Evolutionary conservation across 2,797 vertebrate genomes (phyloP), one percentile per base, ranked within the genome.

Genomic region (Gallinago stenura): DNA sequence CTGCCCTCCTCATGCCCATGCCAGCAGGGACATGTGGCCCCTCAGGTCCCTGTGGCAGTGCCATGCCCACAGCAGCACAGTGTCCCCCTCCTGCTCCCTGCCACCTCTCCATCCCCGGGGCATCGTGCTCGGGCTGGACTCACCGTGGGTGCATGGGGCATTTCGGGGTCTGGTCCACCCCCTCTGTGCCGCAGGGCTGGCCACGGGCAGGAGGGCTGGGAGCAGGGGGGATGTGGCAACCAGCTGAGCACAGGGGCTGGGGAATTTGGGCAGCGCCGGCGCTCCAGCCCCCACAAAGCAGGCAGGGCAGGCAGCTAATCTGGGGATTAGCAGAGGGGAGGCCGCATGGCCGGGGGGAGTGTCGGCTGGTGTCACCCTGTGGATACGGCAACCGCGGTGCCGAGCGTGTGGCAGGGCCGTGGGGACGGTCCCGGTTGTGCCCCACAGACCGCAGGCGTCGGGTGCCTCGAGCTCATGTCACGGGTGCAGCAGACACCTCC

Each of bases 141-240:
- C 72, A 25, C 18, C 3, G 4, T 0, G 7, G 64, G 24, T 0
- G 0, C 12, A 2, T 2, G 30, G 64, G 14, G n/a, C 11, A 15
- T 66, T 84, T 46, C 31, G 57, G 46, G 22, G 25, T 5, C 0
- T 0, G 4, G 4, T 21, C 6, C 11, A 13, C 12, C 25, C 25
- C 12, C 28, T 69, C n/a, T 16, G 7, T 41, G 53, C 20, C 4
- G 11, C n/a, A 1, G 1, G 33, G 33, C 56, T 50, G 61, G 46
- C 25, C 5, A 1, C 3, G 1, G 33, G 43, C n/a, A 33, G 43
- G 0, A 2, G 26, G 46, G 53, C 48, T n/a, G 0, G 1, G 46
- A 39, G 51, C 35, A 28, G 0, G 1, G 26, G 41, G n/a, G 31
- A 45, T 41, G 58, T 0, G 0, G 48, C 48, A 77, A 37, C 28